Base-by-base conservation (phyloP, 2,888 invertebrate species). In the Agrotis ipsilon region DNA sequence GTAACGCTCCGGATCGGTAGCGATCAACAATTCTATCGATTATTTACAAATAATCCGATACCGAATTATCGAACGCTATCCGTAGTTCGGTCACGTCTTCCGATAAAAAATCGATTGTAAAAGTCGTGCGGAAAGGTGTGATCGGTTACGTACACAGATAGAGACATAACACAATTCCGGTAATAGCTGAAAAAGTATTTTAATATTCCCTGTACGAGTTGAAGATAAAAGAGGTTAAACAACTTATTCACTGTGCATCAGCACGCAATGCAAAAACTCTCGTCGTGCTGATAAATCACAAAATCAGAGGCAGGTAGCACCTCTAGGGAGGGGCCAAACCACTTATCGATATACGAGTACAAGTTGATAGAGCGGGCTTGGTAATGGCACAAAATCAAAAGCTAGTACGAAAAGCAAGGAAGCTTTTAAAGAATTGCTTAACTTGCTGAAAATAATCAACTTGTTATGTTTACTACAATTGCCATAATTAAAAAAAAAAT, bases 81-180 rank as follows among this genome's bases (percentile, higher is more conserved):
- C 89, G 85, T 85, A 87, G 80, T 84, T 84, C 88, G 88, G 92
- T 93, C 94, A 95, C 94, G 95, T 93, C 88, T 87, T 87, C 85
- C 83, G 86, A 89, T 85, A 90, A 93, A 93, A 93, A 92, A 94
- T 91, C 88, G 88, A 93, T 93, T 91, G 82, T 83, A 80, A 87
- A 87, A 92, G 85, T 94, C 95, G 94, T 94, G 95, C 94, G 93
- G 92, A 92, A 92, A 91, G 88, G 84, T 89, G 87, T 88, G 89
- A 92, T 89, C 87, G 88, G 89, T 91, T 83, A 85, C 73, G 61
- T 80, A 68, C 61, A 72, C 62, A 70, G 52, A 57, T 49, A 66
- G 39, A 66, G 64, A 72, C 62, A 64, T 67, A 72, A 65, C 59
- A 71, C 72, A 71, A 77, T 70, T 60, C 48, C 52, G 68, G 66